Conservation (phyloP, 2,888 invertebrate species). For the Drosophila meridiana region DNA sequence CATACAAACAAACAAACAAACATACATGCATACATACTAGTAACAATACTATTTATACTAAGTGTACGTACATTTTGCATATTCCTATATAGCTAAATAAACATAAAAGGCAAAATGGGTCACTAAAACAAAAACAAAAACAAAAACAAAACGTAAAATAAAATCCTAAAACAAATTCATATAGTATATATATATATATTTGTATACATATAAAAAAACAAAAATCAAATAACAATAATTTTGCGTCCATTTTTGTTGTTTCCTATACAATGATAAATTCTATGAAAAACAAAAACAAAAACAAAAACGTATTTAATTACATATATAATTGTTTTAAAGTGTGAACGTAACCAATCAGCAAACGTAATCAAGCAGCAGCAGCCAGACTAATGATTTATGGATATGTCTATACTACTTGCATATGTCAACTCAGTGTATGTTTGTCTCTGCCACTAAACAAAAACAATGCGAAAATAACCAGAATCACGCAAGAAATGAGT, state of each 20-base stretch:
- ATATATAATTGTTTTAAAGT: conserved; percentile 52
- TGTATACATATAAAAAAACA: conserved; percentile 23
- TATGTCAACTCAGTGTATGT: conserved; percentile 38
- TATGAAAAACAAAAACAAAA: conserved; percentile 15
- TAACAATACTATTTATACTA: conserved; percentile 63
- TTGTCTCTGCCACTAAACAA: conserved; percentile 36
- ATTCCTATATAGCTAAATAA: conserved; percentile 77
- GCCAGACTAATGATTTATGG: conserved; percentile 28
- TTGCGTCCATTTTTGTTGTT: conserved; percentile 81
- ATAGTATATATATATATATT: conserved; percentile 25
- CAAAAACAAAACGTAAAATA: conserved; percentile 1
- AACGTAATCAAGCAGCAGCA: conserved; percentile 19
- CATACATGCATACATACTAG: conserved; percentile 50
- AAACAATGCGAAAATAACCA: conserved; percentile 13
- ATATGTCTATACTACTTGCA: conserved; percentile 19
- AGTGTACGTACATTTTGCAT: conserved; percentile 79
- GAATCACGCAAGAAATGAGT: conserved; percentile 12
- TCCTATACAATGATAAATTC: conserved; percentile 57
- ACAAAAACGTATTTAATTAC: conserved; percentile 39
- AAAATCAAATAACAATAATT: conserved; percentile 67
- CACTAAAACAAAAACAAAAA: conserved; percentile 19
- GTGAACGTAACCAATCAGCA: conserved; percentile 39
- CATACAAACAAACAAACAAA: conserved; percentile 23
- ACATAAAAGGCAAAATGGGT: conserved; percentile 50
- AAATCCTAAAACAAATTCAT: conserved; percentile 13